Percentiles rank a stretch among this genome's conserved stretches.
Evolutionary conservation across 2,888 invertebrate species (phyloP).

Genomic region (Caenorhabditis drosophilae): DNA sequence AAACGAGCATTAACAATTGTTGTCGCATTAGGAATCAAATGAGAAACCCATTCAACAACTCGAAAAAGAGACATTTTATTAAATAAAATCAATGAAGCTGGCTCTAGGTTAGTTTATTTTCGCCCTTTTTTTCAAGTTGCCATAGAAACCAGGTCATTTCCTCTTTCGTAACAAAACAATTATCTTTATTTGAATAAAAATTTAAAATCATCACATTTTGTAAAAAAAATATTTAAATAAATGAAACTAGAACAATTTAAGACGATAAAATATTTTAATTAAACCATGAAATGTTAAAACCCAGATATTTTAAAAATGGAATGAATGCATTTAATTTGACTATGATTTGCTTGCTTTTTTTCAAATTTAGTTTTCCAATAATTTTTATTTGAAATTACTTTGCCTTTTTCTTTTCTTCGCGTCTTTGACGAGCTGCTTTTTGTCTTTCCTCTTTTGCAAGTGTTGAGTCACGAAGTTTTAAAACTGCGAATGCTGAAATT

Average conservation of each 20-base stretch:
- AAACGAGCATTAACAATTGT: constrained; percentile 11
- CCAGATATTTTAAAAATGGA: too few species aligned
- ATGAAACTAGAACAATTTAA: too few species aligned
- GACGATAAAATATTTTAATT: too few species aligned
- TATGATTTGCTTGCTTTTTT: too few species aligned
- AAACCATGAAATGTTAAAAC: neutral
- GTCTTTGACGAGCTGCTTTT: constrained; percentile 12
- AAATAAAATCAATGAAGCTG: neutral
- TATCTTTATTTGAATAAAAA: too few species aligned
- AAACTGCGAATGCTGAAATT: constrained; percentile 22
- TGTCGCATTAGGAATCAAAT: constrained; percentile 18
- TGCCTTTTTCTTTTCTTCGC: constrained; percentile 36
- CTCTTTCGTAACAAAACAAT: too few species aligned
- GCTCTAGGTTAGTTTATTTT: neutral
- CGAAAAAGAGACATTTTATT: constrained; percentile 35
- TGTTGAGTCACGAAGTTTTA: constrained; percentile 25
- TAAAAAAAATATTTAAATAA: too few species aligned
- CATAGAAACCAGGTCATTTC: neutral
- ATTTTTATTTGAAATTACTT: too few species aligned
- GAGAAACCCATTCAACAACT: constrained; percentile 28
- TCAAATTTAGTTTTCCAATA: too few species aligned
- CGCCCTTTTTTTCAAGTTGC: neutral
- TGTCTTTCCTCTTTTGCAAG: constrained; percentile 18
- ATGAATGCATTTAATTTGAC: too few species aligned
- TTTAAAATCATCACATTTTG: too few species aligned